Percentiles rank a stretch among this genome's conserved stretches.
Evolutionary conservation across 2,797 vertebrate species (phyloP).

Genomic region (Iguana delicatissima): DNA sequence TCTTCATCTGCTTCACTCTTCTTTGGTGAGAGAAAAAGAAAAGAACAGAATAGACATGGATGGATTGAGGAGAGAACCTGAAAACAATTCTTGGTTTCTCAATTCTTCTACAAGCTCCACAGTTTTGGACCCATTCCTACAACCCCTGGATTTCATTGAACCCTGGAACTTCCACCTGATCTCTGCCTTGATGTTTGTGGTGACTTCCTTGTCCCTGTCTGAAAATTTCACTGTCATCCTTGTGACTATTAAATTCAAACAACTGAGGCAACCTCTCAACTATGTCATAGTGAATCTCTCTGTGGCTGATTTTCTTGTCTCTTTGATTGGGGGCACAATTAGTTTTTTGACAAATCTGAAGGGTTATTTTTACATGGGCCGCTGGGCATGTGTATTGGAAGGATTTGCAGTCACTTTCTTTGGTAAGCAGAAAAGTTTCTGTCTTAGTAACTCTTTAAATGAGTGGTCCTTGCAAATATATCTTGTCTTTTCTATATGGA

Average conservation of each 20-base stretch:
- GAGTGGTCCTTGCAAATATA: neutral
- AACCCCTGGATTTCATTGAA: slow-evolving; percentile 82
- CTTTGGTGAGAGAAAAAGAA: neutral
- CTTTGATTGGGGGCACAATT: slow-evolving; percentile 87
- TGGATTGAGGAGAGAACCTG: slow-evolving; percentile 68
- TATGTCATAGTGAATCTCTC: slow-evolving; percentile 92
- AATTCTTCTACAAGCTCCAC: slow-evolving; percentile 27
- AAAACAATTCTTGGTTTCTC: slow-evolving; percentile 77
- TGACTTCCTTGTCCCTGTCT: slow-evolving; percentile 86
- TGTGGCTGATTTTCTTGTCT: slow-evolving; percentile 91
- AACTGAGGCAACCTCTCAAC: slow-evolving; percentile 90
- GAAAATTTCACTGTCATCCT: slow-evolving; percentile 93
- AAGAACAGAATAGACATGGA: slow-evolving; percentile 75
- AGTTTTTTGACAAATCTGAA: slow-evolving; percentile 89
- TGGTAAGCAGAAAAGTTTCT: slow-evolving; percentile 82
- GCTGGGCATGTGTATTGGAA: slow-evolving; percentile 90
- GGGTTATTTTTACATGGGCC: slow-evolving; percentile 91
- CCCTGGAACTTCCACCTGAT: slow-evolving; percentile 91
- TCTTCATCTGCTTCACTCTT: neutral
- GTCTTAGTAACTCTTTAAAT: neutral
- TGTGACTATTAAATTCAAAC: slow-evolving; percentile 88
- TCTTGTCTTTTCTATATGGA: neutral
- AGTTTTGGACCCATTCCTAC: slow-evolving; percentile 81
- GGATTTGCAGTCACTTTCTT: slow-evolving; percentile 95
- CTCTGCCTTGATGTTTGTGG: slow-evolving; percentile 88